Evolutionary conservation across 2,888 invertebrate species (phyloP).

Genomic region (Lasioglossum zephyrum): DNA sequence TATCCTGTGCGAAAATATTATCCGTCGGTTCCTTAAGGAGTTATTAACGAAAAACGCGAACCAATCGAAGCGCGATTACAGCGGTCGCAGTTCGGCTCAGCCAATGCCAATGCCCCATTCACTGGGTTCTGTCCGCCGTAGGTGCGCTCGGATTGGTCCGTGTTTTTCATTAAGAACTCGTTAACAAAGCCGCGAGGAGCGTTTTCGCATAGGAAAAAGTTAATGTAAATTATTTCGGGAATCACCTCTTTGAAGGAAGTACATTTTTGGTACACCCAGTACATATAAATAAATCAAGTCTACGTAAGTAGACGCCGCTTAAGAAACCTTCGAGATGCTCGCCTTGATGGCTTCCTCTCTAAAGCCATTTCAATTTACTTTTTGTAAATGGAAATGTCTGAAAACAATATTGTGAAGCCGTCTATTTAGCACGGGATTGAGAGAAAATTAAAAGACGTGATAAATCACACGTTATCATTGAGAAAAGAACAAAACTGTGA

Average conservation of each 20-base stretch:
- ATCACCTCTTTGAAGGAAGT: not conserved
- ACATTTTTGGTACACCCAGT: not conserved
- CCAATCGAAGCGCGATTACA: too few relatives aligned
- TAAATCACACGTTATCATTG: not conserved
- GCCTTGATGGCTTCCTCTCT: not conserved
- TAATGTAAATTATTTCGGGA: not conserved
- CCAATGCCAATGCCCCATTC: too few relatives aligned
- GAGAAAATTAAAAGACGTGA: not conserved
- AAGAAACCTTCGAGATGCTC: conserved; percentile 26
- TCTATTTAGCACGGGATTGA: not conserved
- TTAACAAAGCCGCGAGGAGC: too few relatives aligned
- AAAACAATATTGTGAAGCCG: not conserved
- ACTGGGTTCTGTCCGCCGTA: too few relatives aligned
- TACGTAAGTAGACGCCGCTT: conserved; percentile 6
- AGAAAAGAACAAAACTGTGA: not conserved
- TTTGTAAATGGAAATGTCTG: not conserved
- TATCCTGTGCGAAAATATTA: too few relatives aligned
- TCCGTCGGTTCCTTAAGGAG: too few relatives aligned
- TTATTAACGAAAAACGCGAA: too few relatives aligned
- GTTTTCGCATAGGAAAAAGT: too few relatives aligned
- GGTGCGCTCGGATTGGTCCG: too few relatives aligned
- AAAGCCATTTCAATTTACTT: conserved; percentile 8
- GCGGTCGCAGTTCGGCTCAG: too few relatives aligned
- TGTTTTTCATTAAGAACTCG: not conserved
- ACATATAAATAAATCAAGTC: conserved; percentile 19